Conservation (phyloP, 2,888 invertebrate genomes). For the Cephonodes hylas region DNA sequence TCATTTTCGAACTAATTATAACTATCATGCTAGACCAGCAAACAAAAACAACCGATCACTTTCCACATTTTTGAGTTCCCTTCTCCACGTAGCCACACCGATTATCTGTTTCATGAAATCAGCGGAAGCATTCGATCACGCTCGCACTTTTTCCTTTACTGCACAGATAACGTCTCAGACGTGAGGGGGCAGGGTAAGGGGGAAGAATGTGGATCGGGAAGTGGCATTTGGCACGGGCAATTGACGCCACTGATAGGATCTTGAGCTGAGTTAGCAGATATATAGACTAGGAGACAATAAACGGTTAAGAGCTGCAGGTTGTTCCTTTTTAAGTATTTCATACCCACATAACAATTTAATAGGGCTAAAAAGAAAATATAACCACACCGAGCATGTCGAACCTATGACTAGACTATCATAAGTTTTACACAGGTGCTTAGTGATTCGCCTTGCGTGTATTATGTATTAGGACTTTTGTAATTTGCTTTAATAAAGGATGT, state of each 20-base stretch:
- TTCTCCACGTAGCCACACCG: conserved; percentile 45
- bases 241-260: conserved; percentile 81
- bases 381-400: too few relatives aligned
- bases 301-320: neutral
- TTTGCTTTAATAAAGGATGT: too few relatives aligned
- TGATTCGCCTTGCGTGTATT: too few relatives aligned
- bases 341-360: too few relatives aligned
- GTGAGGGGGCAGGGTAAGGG: conserved; percentile 27
- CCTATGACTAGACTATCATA: too few relatives aligned
- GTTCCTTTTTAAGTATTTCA: neutral
- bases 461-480: too few relatives aligned
- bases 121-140: conserved; percentile 77
- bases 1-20: too few relatives aligned
- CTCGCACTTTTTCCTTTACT: conserved; percentile 50
- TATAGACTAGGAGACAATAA: conserved; percentile 45
- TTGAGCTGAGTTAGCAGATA: conserved; percentile 75
- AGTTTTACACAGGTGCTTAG: too few relatives aligned
- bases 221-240: conserved; percentile 82
- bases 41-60: neutral
- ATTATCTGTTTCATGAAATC: conserved; percentile 64
- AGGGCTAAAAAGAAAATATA: too few relatives aligned
- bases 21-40: neutral
- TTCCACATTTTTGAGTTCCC: neutral
- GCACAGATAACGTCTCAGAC: conserved; percentile 56
- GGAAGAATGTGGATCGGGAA: conserved; percentile 50